Conservation (phyloP, 2,888 invertebrate species). For the Hydraecia micacea region DNA sequence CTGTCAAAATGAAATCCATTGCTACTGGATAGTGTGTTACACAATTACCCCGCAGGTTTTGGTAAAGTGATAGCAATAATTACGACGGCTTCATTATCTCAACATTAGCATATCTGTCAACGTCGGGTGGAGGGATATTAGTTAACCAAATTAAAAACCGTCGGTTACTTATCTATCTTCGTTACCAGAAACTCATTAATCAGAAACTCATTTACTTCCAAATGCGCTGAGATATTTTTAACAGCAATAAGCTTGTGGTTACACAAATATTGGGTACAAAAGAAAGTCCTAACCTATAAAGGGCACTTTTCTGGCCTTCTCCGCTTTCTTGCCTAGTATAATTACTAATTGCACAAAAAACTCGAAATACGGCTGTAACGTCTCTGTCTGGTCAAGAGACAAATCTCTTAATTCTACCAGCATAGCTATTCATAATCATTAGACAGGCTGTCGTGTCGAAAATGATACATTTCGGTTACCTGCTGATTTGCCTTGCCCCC, state of each 20-base stretch:
- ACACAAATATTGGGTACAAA: neutral
- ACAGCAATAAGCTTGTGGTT: neutral
- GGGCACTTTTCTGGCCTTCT: neutral
- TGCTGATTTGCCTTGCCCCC: no score
- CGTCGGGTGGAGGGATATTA: conserved; percentile 13
- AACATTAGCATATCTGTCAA: conserved; percentile 10
- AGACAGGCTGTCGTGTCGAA: no score
- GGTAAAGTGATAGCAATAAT: neutral
- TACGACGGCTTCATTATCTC: conserved; percentile 16
- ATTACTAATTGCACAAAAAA: no score
- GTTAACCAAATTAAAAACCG: conserved; percentile 27
- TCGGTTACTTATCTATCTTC: conserved; percentile 4
- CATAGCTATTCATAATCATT: no score
- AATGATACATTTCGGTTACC: no score
- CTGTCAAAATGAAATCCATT: no score
- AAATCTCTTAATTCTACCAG: no score
- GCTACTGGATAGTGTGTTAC: no score
- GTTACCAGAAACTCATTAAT: neutral
- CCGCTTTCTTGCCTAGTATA: no score
- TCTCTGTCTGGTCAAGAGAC: neutral
- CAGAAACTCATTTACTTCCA: conserved; percentile 22
- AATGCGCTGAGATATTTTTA: neutral
- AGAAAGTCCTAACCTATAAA: neutral
- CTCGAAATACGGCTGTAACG: no score
- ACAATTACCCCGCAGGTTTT: neutral